Conservation (phyloP, 2,888 invertebrate species). For the Brachynemurus nebulosus region DNA sequence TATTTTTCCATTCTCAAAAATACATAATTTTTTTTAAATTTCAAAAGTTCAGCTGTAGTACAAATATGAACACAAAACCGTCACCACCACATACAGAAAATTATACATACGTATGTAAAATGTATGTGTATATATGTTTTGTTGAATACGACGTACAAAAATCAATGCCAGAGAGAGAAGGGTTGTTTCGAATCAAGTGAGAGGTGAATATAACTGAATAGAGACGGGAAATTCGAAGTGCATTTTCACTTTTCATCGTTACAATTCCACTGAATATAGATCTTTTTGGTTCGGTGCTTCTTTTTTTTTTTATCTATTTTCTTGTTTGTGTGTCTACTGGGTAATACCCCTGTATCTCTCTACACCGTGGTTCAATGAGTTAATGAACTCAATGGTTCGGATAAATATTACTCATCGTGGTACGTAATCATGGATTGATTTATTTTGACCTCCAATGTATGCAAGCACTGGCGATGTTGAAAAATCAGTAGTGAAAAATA, state of each 20-base stretch:
- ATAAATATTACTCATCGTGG: not conserved
- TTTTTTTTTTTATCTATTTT: no score
- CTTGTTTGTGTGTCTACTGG: no score
- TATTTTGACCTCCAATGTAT: no score
- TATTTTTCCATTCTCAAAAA: not conserved
- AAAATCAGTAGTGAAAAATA: no score
- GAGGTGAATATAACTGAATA: not conserved
- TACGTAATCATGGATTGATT: not conserved
- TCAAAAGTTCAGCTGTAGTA: not conserved
- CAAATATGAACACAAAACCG: not conserved
- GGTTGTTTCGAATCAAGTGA: no score
- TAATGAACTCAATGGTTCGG: not conserved
- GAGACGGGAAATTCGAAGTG: not conserved
- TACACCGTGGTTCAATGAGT: constrained; percentile 1
- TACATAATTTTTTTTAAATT: not conserved
- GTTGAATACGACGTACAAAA: constrained; percentile 1
- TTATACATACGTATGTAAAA: constrained; percentile 3
- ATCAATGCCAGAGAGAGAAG: constrained; percentile 7
- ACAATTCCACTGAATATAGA: not conserved
- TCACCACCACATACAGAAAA: not conserved
- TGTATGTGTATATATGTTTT: not conserved
- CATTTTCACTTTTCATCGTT: constrained; percentile 1
- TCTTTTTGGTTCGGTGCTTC: no score
- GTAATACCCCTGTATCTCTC: no score
- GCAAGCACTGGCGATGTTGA: no score